Conservation (phyloP, 2,888 invertebrate species). For the Mongoloraphidia duomilia region DNA sequence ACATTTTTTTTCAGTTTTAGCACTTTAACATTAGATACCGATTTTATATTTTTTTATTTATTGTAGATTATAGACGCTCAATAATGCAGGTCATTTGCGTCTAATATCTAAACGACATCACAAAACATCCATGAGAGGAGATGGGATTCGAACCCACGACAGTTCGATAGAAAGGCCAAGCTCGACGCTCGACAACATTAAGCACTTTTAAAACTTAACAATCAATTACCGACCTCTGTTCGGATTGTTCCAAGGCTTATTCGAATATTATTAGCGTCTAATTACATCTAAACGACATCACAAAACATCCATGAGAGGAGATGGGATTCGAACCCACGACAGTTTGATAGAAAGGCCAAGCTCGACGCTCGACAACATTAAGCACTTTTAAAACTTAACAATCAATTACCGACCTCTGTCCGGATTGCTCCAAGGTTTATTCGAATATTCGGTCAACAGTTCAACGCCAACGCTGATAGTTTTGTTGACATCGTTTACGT, state of each 20-base stretch:
- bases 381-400: background rate
- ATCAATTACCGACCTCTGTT: constrained; percentile 44
- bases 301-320: too few species aligned
- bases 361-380: background rate
- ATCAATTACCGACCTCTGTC: constrained; percentile 44
- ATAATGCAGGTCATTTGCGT: too few species aligned
- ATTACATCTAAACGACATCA: too few species aligned
- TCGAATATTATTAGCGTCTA: too few species aligned
- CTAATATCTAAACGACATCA: too few species aligned
- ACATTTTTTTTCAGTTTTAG: background rate
- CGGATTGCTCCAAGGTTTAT: constrained; percentile 76
- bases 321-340: too few species aligned
- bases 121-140: too few species aligned
- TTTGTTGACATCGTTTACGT: constrained; percentile 65
- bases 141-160: too few species aligned
- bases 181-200: background rate
- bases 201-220: background rate
- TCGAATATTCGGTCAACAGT: constrained; percentile 61
- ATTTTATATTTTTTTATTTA: background rate
- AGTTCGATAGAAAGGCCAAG: too few species aligned
- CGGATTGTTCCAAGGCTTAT: constrained; percentile 76
- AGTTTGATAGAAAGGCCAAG: too few species aligned
- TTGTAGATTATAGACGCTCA: background rate
- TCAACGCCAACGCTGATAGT: constrained; percentile 54
- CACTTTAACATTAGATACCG: background rate